Conservation (phyloP, 2,888 invertebrate genomes). For the Amphipyra berbera region DNA sequence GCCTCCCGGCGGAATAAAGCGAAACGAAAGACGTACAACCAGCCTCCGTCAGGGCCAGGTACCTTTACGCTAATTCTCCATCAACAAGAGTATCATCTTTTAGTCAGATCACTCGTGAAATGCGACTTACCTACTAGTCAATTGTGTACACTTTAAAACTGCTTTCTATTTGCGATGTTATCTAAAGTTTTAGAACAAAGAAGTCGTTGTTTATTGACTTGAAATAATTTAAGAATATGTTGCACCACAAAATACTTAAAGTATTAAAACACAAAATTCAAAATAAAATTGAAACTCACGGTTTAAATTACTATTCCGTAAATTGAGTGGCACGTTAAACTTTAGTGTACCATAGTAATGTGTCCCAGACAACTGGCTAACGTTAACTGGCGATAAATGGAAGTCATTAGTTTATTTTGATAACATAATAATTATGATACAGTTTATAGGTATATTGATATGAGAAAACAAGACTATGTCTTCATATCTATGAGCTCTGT, state of each 20-base stretch:
- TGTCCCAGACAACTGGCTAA: conserved; percentile 8
- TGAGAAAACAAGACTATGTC: background rate
- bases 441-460: background rate
- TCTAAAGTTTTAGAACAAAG: too few relatives aligned
- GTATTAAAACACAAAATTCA: background rate
- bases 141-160: too few relatives aligned
- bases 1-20: conserved; percentile 58
- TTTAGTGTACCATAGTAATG: conserved; percentile 19
- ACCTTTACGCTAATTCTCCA: conserved; percentile 52
- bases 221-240: background rate
- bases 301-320: conserved; percentile 15
- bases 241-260: background rate
- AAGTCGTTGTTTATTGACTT: background rate
- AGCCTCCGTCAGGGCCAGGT: conserved; percentile 40
- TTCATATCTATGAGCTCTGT: too few relatives aligned
- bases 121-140: too few relatives aligned
- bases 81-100: conserved; percentile 38
- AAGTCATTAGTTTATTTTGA: conserved; percentile 24
- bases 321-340: background rate
- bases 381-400: conserved; percentile 36
- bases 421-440: background rate
- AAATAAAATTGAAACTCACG: conserved; percentile 19
- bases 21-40: conserved; percentile 50
- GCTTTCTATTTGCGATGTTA: too few relatives aligned
- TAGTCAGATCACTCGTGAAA: too few relatives aligned